phyloP scores from a whole-genome alignment of 2,888 invertebrate genomes.

The Apodemia zela region DNA sequence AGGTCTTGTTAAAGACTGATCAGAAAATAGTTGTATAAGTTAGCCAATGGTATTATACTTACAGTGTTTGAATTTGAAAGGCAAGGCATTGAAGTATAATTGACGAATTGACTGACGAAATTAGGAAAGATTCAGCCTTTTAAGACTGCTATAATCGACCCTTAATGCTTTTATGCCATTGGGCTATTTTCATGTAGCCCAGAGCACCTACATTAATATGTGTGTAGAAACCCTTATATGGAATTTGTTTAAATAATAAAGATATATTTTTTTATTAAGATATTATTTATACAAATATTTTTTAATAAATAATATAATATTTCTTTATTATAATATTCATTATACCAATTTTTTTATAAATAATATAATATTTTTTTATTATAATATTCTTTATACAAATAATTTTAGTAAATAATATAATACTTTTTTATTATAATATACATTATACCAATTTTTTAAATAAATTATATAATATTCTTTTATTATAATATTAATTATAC shows the following conservation, averaged over 20 bases:
- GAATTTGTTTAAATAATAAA: neutral
- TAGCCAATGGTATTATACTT: neutral
- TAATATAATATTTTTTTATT: too few relatives aligned
- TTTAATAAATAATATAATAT: too few relatives aligned
- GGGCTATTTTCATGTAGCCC: neutral
- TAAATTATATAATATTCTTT: too few relatives aligned
- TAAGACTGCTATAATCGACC: neutral
- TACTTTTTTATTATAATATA: too few relatives aligned
- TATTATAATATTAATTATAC: too few relatives aligned
- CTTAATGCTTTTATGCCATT: neutral
- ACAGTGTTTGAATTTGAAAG: neutral
- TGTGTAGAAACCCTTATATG: conserved; percentile 1
- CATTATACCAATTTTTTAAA: too few relatives aligned
- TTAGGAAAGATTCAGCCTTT: neutral
- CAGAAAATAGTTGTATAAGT: neutral
- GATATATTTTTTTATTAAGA: neutral
- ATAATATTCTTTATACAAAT: too few relatives aligned
- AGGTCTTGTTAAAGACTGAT: neutral
- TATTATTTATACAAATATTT: too few relatives aligned
- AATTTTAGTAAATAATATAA: too few relatives aligned
- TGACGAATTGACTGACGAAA: neutral
- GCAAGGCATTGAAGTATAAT: neutral
- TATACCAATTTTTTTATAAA: neutral
- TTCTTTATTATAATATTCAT: too few relatives aligned
- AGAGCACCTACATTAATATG: neutral